Conservation (phyloP, 2,113 vertebrate species). For the Parus major region DNA sequence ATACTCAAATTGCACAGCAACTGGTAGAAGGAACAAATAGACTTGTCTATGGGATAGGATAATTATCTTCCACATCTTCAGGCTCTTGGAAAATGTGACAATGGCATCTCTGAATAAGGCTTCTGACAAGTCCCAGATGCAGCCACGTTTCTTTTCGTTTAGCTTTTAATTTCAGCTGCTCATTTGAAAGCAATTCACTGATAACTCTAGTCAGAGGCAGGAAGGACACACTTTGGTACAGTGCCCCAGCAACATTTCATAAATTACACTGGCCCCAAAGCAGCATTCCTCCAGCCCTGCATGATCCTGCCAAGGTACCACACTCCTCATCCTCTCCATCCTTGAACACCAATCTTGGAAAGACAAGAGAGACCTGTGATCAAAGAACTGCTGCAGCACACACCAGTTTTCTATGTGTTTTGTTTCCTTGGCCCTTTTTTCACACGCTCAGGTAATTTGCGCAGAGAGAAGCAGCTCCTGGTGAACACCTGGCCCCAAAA, state of each 20-base stretch:
- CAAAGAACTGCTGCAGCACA: rapidly evolving
- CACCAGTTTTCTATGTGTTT: rapidly evolving
- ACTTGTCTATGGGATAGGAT: conserved; percentile 32
- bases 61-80: conserved; percentile 52
- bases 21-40: conserved; percentile 19
- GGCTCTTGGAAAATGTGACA: conserved; percentile 37
- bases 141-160: conserved; percentile 2
- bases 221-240: not conserved
- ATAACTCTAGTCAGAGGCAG: conserved; percentile 2
- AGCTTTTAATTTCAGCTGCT: conserved; percentile 44
- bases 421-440: not conserved
- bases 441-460: rapidly evolving
- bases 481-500: not conserved
- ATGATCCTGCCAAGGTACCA: not conserved
- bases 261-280: not conserved
- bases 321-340: not conserved
- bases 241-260: not conserved
- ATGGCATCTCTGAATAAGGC: not conserved
- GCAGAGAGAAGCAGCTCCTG: not conserved
- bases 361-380: not conserved
- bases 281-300: not conserved
- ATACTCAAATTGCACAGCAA: not conserved
- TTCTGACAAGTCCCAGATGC: conserved; percentile 52
- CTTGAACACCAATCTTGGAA: not conserved
- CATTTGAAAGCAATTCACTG: not conserved